Evolutionary conservation across 1,140 invertebrate species (phyloP).

Genomic region (Drosophila dunni): DNA sequence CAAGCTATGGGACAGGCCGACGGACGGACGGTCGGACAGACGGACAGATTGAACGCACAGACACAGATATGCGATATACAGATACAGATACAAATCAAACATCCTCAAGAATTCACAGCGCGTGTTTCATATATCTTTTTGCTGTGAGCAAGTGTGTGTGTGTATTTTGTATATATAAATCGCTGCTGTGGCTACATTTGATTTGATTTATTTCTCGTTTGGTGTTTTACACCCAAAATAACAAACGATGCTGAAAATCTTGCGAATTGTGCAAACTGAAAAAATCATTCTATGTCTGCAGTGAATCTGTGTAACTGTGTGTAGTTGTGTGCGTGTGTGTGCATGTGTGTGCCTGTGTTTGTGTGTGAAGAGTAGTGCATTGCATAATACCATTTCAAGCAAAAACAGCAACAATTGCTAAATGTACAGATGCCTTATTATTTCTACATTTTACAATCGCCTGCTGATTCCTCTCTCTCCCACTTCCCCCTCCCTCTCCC

Average conservation of each 20-base stretch:
- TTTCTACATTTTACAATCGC: constrained; percentile 58
- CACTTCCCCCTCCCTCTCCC: not conserved
- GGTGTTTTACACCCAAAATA: constrained; percentile 82
- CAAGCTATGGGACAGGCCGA: constrained; percentile 21
- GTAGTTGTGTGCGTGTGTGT: constrained; percentile 12
- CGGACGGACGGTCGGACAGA: constrained; percentile 19
- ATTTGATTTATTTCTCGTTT: constrained; percentile 84
- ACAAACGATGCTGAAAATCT: constrained; percentile 74
- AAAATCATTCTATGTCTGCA: constrained; percentile 69
- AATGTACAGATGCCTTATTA: constrained; percentile 57
- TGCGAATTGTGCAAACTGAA: constrained; percentile 74
- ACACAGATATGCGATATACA: constrained; percentile 40
- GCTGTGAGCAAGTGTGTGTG: constrained; percentile 20
- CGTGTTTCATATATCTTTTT: constrained; percentile 44
- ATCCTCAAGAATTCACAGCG: constrained; percentile 76
- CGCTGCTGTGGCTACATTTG: constrained; percentile 72
- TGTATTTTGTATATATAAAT: constrained; percentile 73
- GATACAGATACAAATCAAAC: constrained; percentile 72
- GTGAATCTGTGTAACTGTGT: constrained; percentile 14
- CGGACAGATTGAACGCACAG: constrained; percentile 21
- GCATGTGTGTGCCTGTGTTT: constrained; percentile 31
- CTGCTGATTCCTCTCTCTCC: constrained; percentile 23
- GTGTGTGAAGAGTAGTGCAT: constrained; percentile 61
- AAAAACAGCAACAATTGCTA: constrained; percentile 49
- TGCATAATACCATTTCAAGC: constrained; percentile 79